These are phyloP conservation scores for Nothura maculosa DNA, from an alignment of 2,797 vertebrate species.

Conservation along the genomic window DNA sequence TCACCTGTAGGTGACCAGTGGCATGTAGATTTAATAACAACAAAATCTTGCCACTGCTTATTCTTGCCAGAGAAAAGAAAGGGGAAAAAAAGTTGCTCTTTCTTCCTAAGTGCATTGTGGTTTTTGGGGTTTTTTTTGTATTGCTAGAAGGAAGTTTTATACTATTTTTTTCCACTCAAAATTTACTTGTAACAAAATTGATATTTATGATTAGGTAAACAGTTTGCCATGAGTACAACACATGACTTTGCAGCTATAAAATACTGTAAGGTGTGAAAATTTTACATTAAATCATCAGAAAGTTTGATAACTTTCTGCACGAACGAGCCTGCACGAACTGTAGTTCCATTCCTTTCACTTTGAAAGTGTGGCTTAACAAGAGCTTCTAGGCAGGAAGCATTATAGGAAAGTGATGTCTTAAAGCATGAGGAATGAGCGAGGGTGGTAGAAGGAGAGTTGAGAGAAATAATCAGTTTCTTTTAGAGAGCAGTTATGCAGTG, in stretches of 20 bases:
- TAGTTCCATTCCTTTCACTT: neutral
- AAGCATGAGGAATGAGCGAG: neutral
- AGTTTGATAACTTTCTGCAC: no score
- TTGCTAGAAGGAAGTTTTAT: no score
- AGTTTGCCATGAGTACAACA: neutral
- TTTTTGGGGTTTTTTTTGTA: no score
- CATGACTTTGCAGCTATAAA: neutral
- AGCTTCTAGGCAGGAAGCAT: neutral
- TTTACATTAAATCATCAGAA: neutral
- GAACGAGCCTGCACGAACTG: rapidly evolving
- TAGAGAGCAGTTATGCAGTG: neutral
- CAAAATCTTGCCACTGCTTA: constrained; percentile 38
- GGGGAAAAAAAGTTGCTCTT: neutral
- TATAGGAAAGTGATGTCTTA: neutral
- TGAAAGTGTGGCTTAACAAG: neutral
- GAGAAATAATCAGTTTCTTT: neutral
- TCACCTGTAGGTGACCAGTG: constrained; percentile 43
- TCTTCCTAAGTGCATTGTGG: neutral
- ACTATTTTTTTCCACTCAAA: no score
- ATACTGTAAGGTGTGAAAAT: neutral
- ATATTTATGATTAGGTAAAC: neutral
- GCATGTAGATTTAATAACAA: neutral
- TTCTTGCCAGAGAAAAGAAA: constrained; percentile 22
- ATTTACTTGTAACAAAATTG: neutral
- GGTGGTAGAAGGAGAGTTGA: neutral